Evolutionary conservation across 2,797 vertebrate species (phyloP).

Genomic region (Sebastes nivosus): DNA sequence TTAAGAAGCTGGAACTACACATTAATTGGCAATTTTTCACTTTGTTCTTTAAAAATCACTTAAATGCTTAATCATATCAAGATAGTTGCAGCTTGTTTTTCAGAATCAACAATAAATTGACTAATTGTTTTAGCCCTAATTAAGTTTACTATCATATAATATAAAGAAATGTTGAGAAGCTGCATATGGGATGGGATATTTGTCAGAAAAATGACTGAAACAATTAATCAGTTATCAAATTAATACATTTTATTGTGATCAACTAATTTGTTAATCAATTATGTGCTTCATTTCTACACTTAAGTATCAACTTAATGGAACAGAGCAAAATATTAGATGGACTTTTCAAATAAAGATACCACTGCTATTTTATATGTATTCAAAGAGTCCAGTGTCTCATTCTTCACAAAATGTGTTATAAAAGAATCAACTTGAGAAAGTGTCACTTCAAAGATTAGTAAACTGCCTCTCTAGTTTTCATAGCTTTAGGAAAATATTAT

Average conservation of each 20-base stretch:
- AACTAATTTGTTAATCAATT: neutral
- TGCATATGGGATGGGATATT: neutral
- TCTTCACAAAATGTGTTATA: neutral
- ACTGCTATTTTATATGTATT: neutral
- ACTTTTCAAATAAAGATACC: neutral
- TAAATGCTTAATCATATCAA: neutral
- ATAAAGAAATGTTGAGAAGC: neutral
- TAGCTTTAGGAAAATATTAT: slow-evolving; percentile 15
- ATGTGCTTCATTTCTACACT: neutral
- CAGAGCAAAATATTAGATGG: neutral
- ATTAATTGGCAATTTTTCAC: no score
- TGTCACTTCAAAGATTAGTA: slow-evolving; percentile 10
- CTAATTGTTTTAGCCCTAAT: neutral
- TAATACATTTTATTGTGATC: neutral
- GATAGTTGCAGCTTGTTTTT: neutral
- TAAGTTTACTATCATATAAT: neutral
- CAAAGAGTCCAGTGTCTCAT: neutral
- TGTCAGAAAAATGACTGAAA: neutral
- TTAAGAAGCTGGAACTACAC: neutral
- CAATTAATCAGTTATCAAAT: neutral
- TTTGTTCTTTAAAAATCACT: neutral
- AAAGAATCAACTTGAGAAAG: neutral
- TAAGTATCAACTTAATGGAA: neutral
- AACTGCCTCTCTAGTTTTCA: slow-evolving; percentile 5
- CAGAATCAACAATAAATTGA: neutral